These are phyloP conservation scores for Dicyrtomina minuta DNA, from an alignment of 2,888 invertebrate species.

Conservation along the genomic window DNA sequence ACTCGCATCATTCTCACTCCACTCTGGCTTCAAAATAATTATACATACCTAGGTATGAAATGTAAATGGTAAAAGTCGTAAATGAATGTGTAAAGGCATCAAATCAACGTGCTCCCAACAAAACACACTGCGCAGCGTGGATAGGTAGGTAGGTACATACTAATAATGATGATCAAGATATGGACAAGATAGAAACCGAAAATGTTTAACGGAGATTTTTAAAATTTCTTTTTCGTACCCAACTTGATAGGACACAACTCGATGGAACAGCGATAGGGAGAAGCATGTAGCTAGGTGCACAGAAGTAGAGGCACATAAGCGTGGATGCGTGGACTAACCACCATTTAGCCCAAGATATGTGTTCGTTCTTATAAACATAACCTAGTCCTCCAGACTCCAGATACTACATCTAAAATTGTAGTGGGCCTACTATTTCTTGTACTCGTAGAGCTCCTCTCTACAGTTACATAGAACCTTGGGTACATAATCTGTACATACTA, in stretches of 20 bases:
- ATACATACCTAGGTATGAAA: not conserved
- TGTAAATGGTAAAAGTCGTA: too few species aligned
- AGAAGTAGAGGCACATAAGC: not conserved
- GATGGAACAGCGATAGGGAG: too few species aligned
- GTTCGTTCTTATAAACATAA: too few species aligned
- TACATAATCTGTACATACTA: too few species aligned
- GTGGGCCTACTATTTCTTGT: not conserved
- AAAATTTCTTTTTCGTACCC: constrained; percentile 14
- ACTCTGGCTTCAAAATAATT: not conserved
- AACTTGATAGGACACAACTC: constrained; percentile 5
- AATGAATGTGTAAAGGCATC: not conserved
- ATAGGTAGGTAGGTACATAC: too few species aligned
- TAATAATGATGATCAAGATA: constrained; percentile 6
- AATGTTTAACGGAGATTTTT: constrained; percentile 17
- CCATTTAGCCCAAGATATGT: not conserved
- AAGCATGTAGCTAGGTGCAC: too few species aligned
- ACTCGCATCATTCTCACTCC: not conserved
- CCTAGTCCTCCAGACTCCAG: too few species aligned
- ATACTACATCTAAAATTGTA: not conserved
- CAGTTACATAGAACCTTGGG: too few species aligned
- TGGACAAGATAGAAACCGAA: not conserved
- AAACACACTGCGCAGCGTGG: not conserved
- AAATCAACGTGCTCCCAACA: not conserved
- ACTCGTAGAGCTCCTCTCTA: constrained; percentile 1
- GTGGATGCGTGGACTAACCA: too few species aligned